phyloP scores from a whole-genome alignment of 1,140 invertebrate genomes.

The Agrilus planipennis region DNA sequence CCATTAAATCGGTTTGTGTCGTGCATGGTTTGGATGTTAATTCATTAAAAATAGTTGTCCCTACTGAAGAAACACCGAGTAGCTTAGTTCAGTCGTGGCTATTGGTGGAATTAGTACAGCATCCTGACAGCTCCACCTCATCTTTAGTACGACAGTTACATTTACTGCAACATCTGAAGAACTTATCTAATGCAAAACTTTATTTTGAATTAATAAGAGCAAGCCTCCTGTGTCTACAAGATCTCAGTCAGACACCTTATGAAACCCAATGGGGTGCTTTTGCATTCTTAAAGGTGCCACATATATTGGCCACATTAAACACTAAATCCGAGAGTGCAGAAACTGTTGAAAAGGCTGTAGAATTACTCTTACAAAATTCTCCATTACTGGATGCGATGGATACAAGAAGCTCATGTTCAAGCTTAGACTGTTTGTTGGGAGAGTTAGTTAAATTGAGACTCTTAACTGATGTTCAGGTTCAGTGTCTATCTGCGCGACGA shows the following conservation, averaged over 20 bases:
- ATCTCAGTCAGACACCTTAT: constrained; percentile 55
- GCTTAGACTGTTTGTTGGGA: constrained; percentile 68
- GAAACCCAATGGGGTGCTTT: constrained; percentile 89
- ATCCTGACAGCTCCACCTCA: constrained; percentile 64
- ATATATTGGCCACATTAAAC: constrained; percentile 61
- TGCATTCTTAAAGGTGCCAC: constrained; percentile 80
- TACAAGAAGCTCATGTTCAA: constrained; percentile 76
- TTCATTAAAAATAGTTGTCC: constrained; percentile 42
- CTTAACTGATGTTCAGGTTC: constrained; percentile 65
- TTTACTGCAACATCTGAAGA: constrained; percentile 73
- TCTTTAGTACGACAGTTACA: constrained; percentile 67
- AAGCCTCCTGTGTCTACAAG: constrained; percentile 76
- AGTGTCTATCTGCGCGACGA: constrained; percentile 57
- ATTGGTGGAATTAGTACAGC: constrained; percentile 59
- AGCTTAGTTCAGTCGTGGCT: constrained; percentile 57
- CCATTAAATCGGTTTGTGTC: constrained; percentile 39
- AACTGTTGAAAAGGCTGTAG: constrained; percentile 61
- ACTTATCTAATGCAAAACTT: constrained; percentile 50
- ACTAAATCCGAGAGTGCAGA: constrained; percentile 30
- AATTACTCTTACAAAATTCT: constrained; percentile 66
- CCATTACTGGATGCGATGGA: constrained; percentile 82
- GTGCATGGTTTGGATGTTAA: constrained; percentile 47
- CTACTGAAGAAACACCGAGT: constrained; percentile 52
- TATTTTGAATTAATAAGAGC: constrained; percentile 84
- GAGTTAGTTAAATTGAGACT: constrained; percentile 70